Percentiles rank a stretch among this genome's conserved stretches.
Conservation (phyloP, 2,113 vertebrate genomes). For the Enhydra lutris region DNA sequence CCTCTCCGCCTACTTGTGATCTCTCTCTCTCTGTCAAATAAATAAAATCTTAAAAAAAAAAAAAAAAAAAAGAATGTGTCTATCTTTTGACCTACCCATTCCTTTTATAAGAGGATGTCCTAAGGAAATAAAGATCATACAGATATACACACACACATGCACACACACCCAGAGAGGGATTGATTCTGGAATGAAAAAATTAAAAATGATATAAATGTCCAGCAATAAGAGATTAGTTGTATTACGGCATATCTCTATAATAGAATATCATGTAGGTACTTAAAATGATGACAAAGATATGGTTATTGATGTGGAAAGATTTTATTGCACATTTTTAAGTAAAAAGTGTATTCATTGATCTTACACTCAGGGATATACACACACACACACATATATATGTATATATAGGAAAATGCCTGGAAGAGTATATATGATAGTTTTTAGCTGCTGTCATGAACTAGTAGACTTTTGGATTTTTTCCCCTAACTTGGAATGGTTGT, state of each 20-base stretch:
- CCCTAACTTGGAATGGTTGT: not conserved
- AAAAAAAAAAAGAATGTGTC: not conserved
- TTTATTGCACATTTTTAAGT: not conserved
- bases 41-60: no score
- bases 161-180: not conserved
- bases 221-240: not conserved
- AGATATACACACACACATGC: not conserved
- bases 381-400: not conserved
- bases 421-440: not conserved
- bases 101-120: not conserved
- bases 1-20: no score
- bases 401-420: not conserved
- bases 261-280: not conserved
- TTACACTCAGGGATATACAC: not conserved
- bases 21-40: no score
- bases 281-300: not conserved
- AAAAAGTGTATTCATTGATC: not conserved
- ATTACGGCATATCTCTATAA: not conserved
- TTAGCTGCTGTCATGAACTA: not conserved
- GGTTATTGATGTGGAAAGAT: not conserved
- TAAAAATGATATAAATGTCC: not conserved
- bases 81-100: not conserved
- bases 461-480: slow-evolving; percentile 9
- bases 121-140: slow-evolving; percentile 3
- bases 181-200: not conserved